phyloP scores from a whole-genome alignment of 1,140 invertebrate genomes.

The Aphis craccivora region DNA sequence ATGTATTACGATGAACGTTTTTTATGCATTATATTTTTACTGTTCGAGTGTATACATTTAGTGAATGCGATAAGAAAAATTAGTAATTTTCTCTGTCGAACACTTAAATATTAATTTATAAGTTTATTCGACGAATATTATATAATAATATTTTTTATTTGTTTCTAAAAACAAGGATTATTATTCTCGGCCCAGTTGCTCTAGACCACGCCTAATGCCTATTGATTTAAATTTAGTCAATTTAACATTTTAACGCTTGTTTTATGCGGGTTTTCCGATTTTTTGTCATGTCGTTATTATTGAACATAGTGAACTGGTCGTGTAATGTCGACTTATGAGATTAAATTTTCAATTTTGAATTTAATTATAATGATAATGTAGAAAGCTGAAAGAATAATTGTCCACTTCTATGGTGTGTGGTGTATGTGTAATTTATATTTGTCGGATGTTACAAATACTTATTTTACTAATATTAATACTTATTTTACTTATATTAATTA shows the following conservation, averaged over 20 bases:
- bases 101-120: not conserved
- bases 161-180: not conserved
- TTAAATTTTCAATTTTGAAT: not conserved
- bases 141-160: not conserved
- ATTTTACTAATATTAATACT: no score
- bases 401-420: no score
- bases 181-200: not conserved
- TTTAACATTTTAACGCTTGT: not conserved
- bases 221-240: not conserved
- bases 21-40: not conserved
- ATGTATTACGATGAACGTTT: not conserved
- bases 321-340: not conserved
- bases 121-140: no score
- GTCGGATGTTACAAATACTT: no score
- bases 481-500: no score
- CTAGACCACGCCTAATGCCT: no score
- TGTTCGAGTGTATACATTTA: not conserved
- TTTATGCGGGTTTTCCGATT: not conserved
- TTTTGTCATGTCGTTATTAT: not conserved
- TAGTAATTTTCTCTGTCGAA: not conserved
- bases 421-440: no score
- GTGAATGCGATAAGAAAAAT: not conserved
- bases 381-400: no score
- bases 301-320: no score
- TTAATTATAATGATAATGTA: no score